Evolutionary conservation across 2,888 invertebrate genomes (phyloP).

Genomic region (Aleiodes testaceus): DNA sequence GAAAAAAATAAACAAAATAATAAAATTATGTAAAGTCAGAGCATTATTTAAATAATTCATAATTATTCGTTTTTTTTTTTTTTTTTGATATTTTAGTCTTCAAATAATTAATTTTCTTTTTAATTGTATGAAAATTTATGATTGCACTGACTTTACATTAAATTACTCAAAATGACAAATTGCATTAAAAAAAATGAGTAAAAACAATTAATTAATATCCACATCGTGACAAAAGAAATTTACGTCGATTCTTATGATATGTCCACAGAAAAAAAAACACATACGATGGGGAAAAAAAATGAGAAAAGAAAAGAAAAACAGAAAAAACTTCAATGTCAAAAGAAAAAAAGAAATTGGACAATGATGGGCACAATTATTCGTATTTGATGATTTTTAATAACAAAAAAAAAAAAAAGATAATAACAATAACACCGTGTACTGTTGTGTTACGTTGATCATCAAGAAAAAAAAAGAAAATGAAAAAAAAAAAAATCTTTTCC

Average conservation of each 20-base stretch:
- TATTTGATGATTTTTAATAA: constrained; percentile 66
- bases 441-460: constrained; percentile 39
- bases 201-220: constrained; percentile 41
- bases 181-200: constrained; percentile 10
- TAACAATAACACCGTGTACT: constrained; percentile 40
- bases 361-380: constrained; percentile 71
- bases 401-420: constrained; percentile 44
- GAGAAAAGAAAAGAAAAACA: constrained; percentile 62
- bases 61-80: no score
- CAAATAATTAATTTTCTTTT: constrained; percentile 38
- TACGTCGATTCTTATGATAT: constrained; percentile 71
- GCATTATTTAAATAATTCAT: background rate
- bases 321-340: constrained; percentile 67
- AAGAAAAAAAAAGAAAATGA: constrained; percentile 50
- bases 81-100: background rate
- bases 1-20: constrained; percentile 5
- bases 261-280: constrained; percentile 72
- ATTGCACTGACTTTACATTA: constrained; percentile 34
- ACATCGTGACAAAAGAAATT: constrained; percentile 57
- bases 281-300: constrained; percentile 71
- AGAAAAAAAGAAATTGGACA: constrained; percentile 71
- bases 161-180: constrained; percentile 7
- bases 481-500: constrained; percentile 54
- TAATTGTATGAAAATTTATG: constrained; percentile 31
- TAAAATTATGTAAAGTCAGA: background rate